These are phyloP conservation scores for Mythimna vitellina DNA, from an alignment of 2,888 invertebrate species.

Conservation along the genomic window DNA sequence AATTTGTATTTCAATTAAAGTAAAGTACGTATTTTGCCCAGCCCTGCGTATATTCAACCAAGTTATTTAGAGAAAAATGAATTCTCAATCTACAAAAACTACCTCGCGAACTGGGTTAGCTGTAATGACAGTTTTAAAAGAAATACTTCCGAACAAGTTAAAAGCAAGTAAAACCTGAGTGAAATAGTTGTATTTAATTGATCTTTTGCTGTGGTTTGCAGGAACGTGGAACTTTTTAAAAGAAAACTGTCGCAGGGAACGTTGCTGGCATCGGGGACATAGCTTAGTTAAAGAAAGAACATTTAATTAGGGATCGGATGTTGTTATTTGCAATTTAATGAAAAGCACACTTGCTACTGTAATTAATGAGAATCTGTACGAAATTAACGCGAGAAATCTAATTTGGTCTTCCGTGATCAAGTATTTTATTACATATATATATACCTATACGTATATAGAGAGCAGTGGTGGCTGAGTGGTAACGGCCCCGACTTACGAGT, in stretches of 20 bases:
- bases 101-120: neutral
- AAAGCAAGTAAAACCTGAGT: conserved; percentile 31
- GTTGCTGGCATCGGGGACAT: conserved; percentile 34
- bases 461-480: too few species aligned
- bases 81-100: conserved; percentile 1
- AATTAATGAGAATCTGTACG: conserved; percentile 10
- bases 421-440: neutral
- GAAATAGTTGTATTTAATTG: conserved; percentile 57
- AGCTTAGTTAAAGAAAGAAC: conserved; percentile 8
- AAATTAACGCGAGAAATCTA: conserved; percentile 7
- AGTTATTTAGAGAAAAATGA: conserved; percentile 2
- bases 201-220: conserved; percentile 16
- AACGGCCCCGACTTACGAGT: too few species aligned
- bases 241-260: conserved; percentile 14
- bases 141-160: conserved; percentile 37
- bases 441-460: too few species aligned
- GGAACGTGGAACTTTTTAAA: conserved; percentile 17
- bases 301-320: conserved; percentile 45
- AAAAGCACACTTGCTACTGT: conserved; percentile 22
- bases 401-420: neutral
- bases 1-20: too few species aligned
- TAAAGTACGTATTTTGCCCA: too few species aligned
- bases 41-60: too few species aligned
- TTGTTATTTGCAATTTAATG: conserved; percentile 48
- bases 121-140: conserved; percentile 44